Conservation (phyloP, 2,113 vertebrate genomes). For the Tetraodon nigroviridis region DNA sequence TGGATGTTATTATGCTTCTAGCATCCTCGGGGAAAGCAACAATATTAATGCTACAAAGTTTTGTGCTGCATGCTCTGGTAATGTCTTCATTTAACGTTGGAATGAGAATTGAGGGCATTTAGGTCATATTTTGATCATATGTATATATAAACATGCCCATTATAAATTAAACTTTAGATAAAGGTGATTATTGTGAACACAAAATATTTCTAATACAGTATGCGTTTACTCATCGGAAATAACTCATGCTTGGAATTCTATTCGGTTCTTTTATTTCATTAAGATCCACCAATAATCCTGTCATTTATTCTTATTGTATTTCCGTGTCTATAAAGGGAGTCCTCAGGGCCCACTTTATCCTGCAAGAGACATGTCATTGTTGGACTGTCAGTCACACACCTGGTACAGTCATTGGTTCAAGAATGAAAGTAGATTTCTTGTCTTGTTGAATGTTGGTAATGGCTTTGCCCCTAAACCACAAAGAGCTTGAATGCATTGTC, state of each 20-base stretch:
- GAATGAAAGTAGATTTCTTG: constrained; percentile 39
- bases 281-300: background rate
- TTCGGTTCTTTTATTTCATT: too few species aligned
- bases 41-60: too few species aligned
- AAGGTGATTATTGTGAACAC: too few species aligned
- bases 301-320: background rate
- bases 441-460: constrained; percentile 53
- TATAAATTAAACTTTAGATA: too few species aligned
- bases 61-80: constrained; percentile 18
- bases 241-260: too few species aligned
- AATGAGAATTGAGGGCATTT: too few species aligned
- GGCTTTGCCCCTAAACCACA: constrained; percentile 55
- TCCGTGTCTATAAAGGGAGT: constrained; percentile 29
- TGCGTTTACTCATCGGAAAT: too few species aligned
- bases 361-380: constrained; percentile 59
- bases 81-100: background rate
- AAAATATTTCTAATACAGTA: too few species aligned
- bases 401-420: constrained; percentile 31
- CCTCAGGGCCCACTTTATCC: constrained; percentile 36
- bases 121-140: too few species aligned
- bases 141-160: too few species aligned
- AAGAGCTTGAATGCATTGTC: constrained; percentile 50
- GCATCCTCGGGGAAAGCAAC: background rate
- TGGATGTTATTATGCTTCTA: constrained; percentile 8
- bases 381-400: constrained; percentile 51